phyloP scores from a whole-genome alignment of 2,797 vertebrate genomes.

The Macroramphosus scolopax region DNA sequence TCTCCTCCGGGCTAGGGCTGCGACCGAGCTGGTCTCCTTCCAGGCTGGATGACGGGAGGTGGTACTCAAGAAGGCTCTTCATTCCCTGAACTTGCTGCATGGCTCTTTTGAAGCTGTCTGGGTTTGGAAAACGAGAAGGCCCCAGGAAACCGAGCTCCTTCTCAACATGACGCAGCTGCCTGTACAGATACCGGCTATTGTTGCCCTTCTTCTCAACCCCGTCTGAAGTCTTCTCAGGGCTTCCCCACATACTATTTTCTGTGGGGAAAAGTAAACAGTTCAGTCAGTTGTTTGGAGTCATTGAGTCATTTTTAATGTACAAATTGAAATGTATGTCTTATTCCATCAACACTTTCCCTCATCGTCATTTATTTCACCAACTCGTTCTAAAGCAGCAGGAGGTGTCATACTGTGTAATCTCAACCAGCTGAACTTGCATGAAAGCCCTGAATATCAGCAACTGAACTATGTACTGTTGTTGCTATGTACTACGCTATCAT shows the following conservation, averaged over 20 bases:
- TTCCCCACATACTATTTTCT: conserved; percentile 73
- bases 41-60: conserved; percentile 52
- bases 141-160: conserved; percentile 82
- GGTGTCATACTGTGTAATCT: too few species aligned
- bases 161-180: conserved; percentile 86
- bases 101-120: conserved; percentile 79
- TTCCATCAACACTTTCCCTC: too few species aligned
- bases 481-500: too few species aligned
- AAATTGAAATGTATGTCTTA: too few species aligned
- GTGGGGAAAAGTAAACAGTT: too few species aligned
- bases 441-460: too few species aligned
- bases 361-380: too few species aligned
- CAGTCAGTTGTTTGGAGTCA: too few species aligned
- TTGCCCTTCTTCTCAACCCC: conserved; percentile 68
- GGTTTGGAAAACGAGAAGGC: conserved; percentile 76
- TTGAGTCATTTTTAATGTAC: too few species aligned
- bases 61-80: conserved; percentile 80
- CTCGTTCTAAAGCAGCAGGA: too few species aligned
- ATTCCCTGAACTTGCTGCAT: conserved; percentile 84
- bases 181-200: conserved; percentile 83
- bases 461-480: too few species aligned
- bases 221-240: conserved; percentile 58
- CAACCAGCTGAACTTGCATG: too few species aligned
- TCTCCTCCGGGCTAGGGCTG: conserved; percentile 63
- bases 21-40: conserved; percentile 53